These are phyloP conservation scores for Teleiodes luculella DNA, from an alignment of 2,888 invertebrate species.

Conservation along the genomic window DNA sequence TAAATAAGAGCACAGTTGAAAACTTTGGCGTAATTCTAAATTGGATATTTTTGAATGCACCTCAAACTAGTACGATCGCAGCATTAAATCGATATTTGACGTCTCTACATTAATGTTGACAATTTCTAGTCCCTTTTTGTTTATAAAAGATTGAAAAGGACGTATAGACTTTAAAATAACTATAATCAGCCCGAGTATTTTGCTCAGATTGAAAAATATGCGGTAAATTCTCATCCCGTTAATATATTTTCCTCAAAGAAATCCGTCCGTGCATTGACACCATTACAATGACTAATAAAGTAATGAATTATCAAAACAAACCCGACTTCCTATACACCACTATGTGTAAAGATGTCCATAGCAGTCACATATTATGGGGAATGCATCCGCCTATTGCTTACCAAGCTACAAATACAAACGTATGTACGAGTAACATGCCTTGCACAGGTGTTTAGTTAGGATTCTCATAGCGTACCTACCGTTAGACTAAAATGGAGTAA, in stretches of 20 bases:
- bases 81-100: too few relatives aligned
- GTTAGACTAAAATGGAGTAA: not conserved
- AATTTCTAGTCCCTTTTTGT: too few relatives aligned
- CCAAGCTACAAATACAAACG: not conserved
- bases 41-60: too few relatives aligned
- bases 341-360: not conserved
- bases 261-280: not conserved
- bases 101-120: too few relatives aligned
- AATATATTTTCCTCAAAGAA: not conserved
- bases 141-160: too few relatives aligned
- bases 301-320: not conserved
- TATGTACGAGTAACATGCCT: too few relatives aligned
- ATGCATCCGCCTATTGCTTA: constrained; percentile 3
- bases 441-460: constrained; percentile 8
- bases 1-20: too few relatives aligned
- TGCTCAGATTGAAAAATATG: not conserved
- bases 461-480: constrained; percentile 1
- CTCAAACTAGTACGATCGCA: too few relatives aligned
- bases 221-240: not conserved
- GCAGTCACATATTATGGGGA: not conserved
- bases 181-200: too few relatives aligned
- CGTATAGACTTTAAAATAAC: too few relatives aligned
- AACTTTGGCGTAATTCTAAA: too few relatives aligned
- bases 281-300: not conserved
- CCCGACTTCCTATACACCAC: not conserved